phyloP scores from a whole-genome alignment of 2,888 invertebrate genomes.

The Pseudanteris insignis region DNA sequence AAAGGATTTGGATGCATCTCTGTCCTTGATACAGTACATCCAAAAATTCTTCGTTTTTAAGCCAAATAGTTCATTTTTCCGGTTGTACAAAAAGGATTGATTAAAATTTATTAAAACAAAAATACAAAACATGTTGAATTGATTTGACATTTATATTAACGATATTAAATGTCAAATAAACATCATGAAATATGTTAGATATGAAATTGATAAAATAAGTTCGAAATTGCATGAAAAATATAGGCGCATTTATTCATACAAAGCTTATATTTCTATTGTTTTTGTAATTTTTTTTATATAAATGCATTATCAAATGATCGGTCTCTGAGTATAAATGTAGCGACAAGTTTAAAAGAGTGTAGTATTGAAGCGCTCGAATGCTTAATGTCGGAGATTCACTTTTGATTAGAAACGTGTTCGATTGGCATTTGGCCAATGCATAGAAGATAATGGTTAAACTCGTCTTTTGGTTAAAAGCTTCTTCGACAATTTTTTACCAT shows the following conservation, averaged over 20 bases:
- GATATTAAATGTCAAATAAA: no score
- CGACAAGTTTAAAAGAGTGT: constrained; percentile 30
- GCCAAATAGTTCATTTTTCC: no score
- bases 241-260: constrained; percentile 24
- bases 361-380: constrained; percentile 31
- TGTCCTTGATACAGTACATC: no score
- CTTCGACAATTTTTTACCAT: constrained; percentile 40
- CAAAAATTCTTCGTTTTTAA: no score
- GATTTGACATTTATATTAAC: no score
- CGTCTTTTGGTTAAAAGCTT: constrained; percentile 36
- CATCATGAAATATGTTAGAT: no score
- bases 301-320: constrained; percentile 34
- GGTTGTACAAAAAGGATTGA: no score
- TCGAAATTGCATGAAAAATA: constrained; percentile 17
- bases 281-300: constrained; percentile 20
- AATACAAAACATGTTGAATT: no score
- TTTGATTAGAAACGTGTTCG: constrained; percentile 35
- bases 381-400: constrained; percentile 32
- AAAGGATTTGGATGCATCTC: no score
- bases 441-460: constrained; percentile 41
- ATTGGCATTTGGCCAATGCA: constrained; percentile 37
- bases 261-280: constrained; percentile 18
- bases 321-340: constrained; percentile 33
- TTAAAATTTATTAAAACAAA: no score
- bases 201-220: constrained; percentile 11